Conservation (phyloP, 2,797 vertebrate species). For the Agapornis canus region DNA sequence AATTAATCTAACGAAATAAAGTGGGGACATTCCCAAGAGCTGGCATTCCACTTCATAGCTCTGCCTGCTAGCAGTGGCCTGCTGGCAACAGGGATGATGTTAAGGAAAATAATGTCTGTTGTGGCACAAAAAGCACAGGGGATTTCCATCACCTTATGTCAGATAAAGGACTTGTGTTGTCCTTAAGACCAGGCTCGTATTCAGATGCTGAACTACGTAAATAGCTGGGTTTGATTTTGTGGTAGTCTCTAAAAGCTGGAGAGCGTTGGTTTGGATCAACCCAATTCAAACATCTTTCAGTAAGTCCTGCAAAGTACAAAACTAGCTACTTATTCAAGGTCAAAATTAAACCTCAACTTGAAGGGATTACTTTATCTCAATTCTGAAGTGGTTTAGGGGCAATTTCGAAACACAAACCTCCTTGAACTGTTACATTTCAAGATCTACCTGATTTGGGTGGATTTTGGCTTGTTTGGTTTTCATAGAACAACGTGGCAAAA, state of each 20-base stretch:
- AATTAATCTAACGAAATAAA: background rate
- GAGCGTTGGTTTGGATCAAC: background rate
- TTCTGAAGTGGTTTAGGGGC: background rate
- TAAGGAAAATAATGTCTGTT: background rate
- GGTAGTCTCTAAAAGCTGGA: background rate
- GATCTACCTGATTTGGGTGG: background rate
- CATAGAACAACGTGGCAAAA: background rate
- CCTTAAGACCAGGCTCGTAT: background rate
- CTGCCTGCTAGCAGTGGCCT: background rate
- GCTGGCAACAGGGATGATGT: background rate
- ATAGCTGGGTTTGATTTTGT: background rate
- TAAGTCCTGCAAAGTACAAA: background rate
- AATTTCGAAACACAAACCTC: background rate
- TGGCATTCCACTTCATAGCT: background rate
- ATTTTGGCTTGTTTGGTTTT: background rate
- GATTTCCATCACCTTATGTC: background rate
- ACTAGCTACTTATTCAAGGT: background rate
- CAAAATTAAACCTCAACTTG: background rate
- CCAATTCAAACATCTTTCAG: background rate
- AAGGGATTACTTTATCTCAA: background rate
- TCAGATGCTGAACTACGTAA: background rate
- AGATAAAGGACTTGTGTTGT: background rate
- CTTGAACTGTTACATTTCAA: background rate
- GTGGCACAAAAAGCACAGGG: background rate
- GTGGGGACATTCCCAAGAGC: background rate